Conservation (phyloP, 2,113 vertebrate species). For the Zingel zingel region DNA sequence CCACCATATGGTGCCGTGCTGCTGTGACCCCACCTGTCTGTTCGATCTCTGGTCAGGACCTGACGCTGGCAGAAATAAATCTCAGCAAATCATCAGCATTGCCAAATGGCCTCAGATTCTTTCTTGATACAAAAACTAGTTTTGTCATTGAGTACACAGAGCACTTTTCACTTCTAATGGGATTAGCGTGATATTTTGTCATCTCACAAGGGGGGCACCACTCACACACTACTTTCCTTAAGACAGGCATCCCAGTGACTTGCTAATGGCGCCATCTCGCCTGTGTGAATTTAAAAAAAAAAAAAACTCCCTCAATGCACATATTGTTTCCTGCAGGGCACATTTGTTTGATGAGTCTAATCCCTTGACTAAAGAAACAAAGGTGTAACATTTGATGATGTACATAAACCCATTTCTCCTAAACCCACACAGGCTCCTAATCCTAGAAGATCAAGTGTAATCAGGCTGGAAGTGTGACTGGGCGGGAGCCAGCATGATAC, state of each 20-base stretch:
- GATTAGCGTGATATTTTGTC: conserved; percentile 65
- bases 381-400: conserved; percentile 63
- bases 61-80: conserved; percentile 15
- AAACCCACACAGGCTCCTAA: conserved; percentile 67
- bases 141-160: conserved; percentile 16
- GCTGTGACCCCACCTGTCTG: conserved; percentile 54
- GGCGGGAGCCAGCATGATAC: conserved; percentile 43
- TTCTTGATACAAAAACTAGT: conserved; percentile 4
- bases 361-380: conserved; percentile 71
- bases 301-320: conserved; percentile 50
- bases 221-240: conserved; percentile 39
- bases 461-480: conserved; percentile 56
- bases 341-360: conserved; percentile 62
- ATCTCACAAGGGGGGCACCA: conserved; percentile 24
- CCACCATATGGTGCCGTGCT: conserved; percentile 54
- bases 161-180: conserved; percentile 50
- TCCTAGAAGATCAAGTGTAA: conserved; percentile 67
- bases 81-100: background rate
- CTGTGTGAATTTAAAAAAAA: conserved; percentile 44
- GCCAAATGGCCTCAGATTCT: background rate
- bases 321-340: conserved; percentile 56
- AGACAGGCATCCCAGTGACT: conserved; percentile 40
- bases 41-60: conserved; percentile 7
- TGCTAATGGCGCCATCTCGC: conserved; percentile 48
- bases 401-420: conserved; percentile 53